Base-by-base conservation (phyloP, 2,797 vertebrate genomes). In the Catostomus latipinnis region DNA sequence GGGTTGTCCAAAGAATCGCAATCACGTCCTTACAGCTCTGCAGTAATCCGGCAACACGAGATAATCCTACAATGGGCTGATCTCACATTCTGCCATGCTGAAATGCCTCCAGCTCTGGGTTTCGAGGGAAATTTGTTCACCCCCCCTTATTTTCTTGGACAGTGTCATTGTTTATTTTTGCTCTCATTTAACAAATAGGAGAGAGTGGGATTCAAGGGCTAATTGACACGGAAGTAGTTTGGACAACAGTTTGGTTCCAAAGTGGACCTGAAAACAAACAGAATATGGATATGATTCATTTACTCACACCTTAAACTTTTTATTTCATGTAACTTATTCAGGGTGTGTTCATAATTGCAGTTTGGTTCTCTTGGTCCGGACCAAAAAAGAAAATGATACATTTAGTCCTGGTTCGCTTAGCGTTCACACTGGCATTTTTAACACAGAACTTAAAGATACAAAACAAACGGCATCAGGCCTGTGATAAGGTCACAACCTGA, bases 141-240 rank as follows among this genome's bases (percentile, higher is more conserved):
- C 52, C 58, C 67, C 67, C 76, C 68, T 63, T 57, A 50, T 66
- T 16, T 81, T 34, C 63, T 70, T 83, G 80, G 84, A 80, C 11
- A 56, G 68, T 49, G 48, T 46, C 49, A 8, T 5, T 83, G 76
- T 83, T 83, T 83, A 76, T 86, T 83, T 75, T 79, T 56, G 22
- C 56, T 76, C 5, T 43, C 22, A 0, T 71, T 22, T 81, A 70
- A 74, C 74, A 78, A 82, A 80, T 76, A 83, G 52, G 45, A 11
- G 1, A 8, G 11, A 34, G 45, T 65, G 49, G 50, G 82, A 57
- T 77, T 56, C 70, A 49, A 63, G 65, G 54, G 61, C 48, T 77
- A 79, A 65, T 65, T 72, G 65, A 34, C 34, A 34, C 4, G 34
- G 34, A 34, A 34, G 34, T 34, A 34, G 72, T 7, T 57, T 57